Conservation (phyloP, 2,888 invertebrate genomes). For the Steinernema scapterisci region DNA sequence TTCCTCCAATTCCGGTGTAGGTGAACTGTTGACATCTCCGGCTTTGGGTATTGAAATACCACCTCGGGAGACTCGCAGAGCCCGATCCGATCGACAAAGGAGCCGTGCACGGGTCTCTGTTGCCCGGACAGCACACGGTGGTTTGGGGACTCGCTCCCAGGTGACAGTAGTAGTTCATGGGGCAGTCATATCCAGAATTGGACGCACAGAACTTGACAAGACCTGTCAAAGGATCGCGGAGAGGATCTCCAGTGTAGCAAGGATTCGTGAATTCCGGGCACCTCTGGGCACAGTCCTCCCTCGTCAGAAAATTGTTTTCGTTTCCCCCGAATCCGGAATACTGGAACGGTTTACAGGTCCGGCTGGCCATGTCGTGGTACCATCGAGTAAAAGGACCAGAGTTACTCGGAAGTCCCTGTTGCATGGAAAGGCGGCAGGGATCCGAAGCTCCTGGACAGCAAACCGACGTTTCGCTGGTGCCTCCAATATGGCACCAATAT, state of each 20-base stretch:
- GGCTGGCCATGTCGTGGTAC: conserved; percentile 36
- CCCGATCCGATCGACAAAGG: conserved; percentile 51
- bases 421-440: not conserved
- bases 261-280: conserved; percentile 40
- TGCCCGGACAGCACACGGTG: conserved; percentile 61
- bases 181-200: conserved; percentile 15
- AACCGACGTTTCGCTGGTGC: conserved; percentile 33
- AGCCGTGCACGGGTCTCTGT: conserved; percentile 53
- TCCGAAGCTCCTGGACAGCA: conserved; percentile 37
- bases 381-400: conserved; percentile 36
- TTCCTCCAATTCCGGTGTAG: conserved; percentile 44
- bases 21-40: conserved; percentile 45
- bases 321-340: conserved; percentile 41
- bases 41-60: conserved; percentile 42
- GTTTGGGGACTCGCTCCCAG: conserved; percentile 58
- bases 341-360: conserved; percentile 35
- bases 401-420: conserved; percentile 6
- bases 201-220: conserved; percentile 5
- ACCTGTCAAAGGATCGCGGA: conserved; percentile 25
- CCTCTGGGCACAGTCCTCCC: conserved; percentile 35
- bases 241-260: conserved; percentile 34
- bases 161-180: conserved; percentile 58
- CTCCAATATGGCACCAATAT: conserved; percentile 42
- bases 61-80: conserved; percentile 42
- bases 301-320: conserved; percentile 46